Percentiles rank a stretch among this genome's conserved stretches.
These are phyloP conservation scores for Sebastes fasciatus DNA, from an alignment of 2,113 vertebrate genomes.

Conservation along the genomic window DNA sequence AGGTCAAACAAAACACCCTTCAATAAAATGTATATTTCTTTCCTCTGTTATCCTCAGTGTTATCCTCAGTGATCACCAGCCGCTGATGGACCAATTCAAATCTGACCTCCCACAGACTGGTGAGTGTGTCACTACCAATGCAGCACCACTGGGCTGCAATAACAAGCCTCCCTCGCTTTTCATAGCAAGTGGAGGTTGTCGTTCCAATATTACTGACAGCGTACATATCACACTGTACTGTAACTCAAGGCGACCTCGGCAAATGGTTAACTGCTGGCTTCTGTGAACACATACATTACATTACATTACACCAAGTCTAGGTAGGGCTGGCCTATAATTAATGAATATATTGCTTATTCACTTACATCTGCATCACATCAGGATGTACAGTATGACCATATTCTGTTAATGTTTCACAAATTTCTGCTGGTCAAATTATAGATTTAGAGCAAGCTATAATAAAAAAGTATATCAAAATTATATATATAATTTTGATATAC, in stretches of 20 bases:
- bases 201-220: not conserved
- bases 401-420: not conserved
- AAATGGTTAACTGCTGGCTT: not conserved
- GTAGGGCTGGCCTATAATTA: not conserved
- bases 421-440: not conserved
- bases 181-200: constrained; percentile 28
- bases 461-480: not conserved
- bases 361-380: not conserved
- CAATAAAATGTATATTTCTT: constrained; percentile 7
- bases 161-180: not conserved
- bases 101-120: constrained; percentile 31
- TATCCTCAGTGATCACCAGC: constrained; percentile 4
- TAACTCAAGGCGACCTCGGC: constrained; percentile 58
- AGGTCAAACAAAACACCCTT: constrained; percentile 25
- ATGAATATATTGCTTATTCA: not conserved
- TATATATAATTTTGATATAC: not conserved
- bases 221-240: constrained; percentile 13
- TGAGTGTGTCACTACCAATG: constrained; percentile 44
- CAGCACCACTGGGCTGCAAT: not conserved
- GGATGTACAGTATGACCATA: not conserved
- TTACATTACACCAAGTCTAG: not conserved
- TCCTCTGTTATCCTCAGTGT: constrained; percentile 7
- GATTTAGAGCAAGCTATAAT: not conserved
- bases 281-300: not conserved
- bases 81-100: constrained; percentile 12